A percentile compares a stretch with the other conserved stretches of the same genome.
Evolutionary conservation across 2,797 vertebrate genomes (phyloP).

Genomic region (Phataginus tetradactyla): DNA sequence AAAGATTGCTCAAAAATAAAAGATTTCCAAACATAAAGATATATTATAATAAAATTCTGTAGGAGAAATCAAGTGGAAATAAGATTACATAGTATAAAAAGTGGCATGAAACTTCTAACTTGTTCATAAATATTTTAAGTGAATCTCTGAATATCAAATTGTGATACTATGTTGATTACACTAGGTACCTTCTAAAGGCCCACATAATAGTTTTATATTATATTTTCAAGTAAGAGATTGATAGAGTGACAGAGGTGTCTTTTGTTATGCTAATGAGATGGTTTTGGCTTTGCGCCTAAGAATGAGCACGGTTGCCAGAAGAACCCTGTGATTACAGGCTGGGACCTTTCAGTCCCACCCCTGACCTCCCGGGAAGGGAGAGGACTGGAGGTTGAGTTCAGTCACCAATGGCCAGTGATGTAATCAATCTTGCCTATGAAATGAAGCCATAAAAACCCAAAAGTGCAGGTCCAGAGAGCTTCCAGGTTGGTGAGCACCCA

Average conservation of each 20-base stretch:
- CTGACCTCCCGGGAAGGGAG: not conserved
- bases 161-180: not conserved
- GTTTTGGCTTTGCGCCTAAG: not conserved
- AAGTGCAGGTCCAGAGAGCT: not conserved
- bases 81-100: not conserved
- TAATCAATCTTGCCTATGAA: not conserved
- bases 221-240: not conserved
- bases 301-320: not conserved
- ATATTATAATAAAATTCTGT: not conserved
- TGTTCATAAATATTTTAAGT: conserved; percentile 42
- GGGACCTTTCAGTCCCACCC: not conserved
- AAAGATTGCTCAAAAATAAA: not conserved
- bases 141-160: not conserved
- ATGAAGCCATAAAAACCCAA: not conserved
- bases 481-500: not conserved
- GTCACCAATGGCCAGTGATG: not conserved
- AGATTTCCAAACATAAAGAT: not conserved
- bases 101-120: conserved; percentile 37
- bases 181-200: not conserved
- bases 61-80: conserved; percentile 52
- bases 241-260: not conserved
- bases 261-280: not conserved
- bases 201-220: not conserved
- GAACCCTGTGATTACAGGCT: not conserved
- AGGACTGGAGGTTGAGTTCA: not conserved